Base-by-base conservation (phyloP, 1,140 invertebrate species). In the Aethina tumida region DNA sequence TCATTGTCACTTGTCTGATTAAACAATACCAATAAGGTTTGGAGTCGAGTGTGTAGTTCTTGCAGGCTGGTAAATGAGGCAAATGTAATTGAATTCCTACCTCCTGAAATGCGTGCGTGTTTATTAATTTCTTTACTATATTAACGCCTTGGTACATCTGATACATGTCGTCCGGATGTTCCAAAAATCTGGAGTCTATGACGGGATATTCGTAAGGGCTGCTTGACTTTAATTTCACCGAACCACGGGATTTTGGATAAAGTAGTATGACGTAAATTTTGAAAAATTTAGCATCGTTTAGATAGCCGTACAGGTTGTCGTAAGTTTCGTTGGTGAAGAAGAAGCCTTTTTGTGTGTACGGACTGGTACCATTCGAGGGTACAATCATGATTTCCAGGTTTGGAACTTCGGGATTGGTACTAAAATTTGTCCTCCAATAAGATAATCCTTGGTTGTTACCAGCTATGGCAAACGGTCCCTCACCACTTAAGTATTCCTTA, bases 151-250 rank as follows among this genome's bases (percentile, higher is more conserved):
- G 42, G 4, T 48, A 22, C 13, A 48, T 30, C 4, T 39, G 40
- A 29, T 14, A 15, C 1, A 48, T 7, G 38, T 50, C 9, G 74
- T 77, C 33, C 58, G 16, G 83, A 56, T 41, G 70, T 65, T 19
- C 80, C 62, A 83, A 75, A 47, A 86, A 89, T 40, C 84, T 84
- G 1, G 86, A 75, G 49, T 87, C 72, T 12, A 95, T 78, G 12
- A 75, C 58, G 0, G 92, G 92, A 53, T 83, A 77, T 15, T 75
- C 70, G 30, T 72, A 72, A 0, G 85, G 84, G 63, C 89, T 74
- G 22, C 61, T 75, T 36, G 67, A 74, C 38, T 68, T 65, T 2
- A 91, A 61, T 9, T 70, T 69, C 16, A 92, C 69, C 37, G 66
- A 70, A 2, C 87, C 88, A 32, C 66, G 69, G 18, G 81, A 84